phyloP scores from a whole-genome alignment of 2,888 invertebrate species.

The Sarcophaga subvicina region DNA sequence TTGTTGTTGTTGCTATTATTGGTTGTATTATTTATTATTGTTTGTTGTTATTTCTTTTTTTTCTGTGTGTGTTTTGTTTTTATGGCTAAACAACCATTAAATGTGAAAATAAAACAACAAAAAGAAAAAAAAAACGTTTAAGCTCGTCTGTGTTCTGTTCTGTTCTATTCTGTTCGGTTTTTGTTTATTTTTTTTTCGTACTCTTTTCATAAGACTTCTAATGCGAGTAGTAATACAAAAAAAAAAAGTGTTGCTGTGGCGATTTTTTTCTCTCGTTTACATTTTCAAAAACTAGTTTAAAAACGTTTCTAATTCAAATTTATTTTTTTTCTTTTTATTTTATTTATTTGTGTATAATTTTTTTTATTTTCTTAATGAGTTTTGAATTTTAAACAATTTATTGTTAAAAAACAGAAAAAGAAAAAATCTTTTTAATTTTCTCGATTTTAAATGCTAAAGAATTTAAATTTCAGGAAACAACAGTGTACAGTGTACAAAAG shows the following conservation, averaged over 20 bases:
- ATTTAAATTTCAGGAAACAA: too few species aligned
- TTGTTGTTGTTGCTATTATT: conserved; percentile 36
- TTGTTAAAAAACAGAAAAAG: too few species aligned
- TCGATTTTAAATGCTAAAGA: too few species aligned
- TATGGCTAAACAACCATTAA: conserved; percentile 53
- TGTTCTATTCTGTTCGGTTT: too few species aligned
- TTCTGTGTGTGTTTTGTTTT: conserved; percentile 9
- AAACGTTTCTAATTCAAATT: conserved; percentile 44
- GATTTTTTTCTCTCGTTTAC: conserved; percentile 14
- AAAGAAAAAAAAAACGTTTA: too few species aligned
- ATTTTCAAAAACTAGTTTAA: conserved; percentile 63
- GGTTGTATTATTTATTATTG: background rate
- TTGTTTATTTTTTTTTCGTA: too few species aligned
- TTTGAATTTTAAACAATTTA: conserved; percentile 26
- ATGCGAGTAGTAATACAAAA: background rate
- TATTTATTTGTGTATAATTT: conserved; percentile 6
- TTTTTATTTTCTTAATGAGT: conserved; percentile 37
- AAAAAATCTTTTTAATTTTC: too few species aligned
- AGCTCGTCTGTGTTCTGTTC: too few species aligned
- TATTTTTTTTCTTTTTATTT: too few species aligned
- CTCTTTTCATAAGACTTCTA: too few species aligned
- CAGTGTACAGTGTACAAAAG: too few species aligned
- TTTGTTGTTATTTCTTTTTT: background rate
- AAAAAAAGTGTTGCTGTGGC: background rate
- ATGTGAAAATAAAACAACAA: too few species aligned